phyloP scores from a whole-genome alignment of 30 jellyfish, hydroid and myxozoan genomes.

The Hydractinia echinata region DNA sequence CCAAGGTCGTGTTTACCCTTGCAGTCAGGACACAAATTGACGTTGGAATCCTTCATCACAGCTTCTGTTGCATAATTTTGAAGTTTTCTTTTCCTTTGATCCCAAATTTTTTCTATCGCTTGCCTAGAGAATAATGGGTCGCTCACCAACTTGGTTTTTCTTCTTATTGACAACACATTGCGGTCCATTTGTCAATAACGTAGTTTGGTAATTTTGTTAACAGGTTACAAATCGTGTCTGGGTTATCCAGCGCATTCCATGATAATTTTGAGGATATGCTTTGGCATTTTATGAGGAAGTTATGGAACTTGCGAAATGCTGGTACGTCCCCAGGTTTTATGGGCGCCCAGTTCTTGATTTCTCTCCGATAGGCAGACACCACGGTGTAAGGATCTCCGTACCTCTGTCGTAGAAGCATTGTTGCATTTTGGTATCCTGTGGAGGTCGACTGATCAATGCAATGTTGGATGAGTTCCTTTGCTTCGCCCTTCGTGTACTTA shows the following conservation, averaged over 20 bases:
- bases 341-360: no score
- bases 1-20: neutral
- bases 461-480: no score
- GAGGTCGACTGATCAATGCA: no score
- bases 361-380: no score
- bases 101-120: neutral
- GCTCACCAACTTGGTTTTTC: neutral
- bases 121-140: constrained; percentile 4
- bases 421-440: no score
- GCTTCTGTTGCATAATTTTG: neutral
- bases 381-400: no score
- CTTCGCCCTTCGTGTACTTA: no score
- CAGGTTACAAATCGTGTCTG: neutral
- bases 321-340: no score
- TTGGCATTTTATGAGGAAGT: neutral
- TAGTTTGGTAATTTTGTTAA: neutral
- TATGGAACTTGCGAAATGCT: neutral
- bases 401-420: no score
- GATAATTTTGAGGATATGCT: neutral
- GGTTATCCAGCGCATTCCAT: neutral
- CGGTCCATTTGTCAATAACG: neutral
- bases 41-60: neutral
- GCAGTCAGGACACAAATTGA: neutral
- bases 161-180: neutral
- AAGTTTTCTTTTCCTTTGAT: neutral